Evolutionary conservation across 2,797 vertebrate genomes (phyloP), one percentile per base, ranked within the genome.

Genomic region (Paguma larvata): DNA sequence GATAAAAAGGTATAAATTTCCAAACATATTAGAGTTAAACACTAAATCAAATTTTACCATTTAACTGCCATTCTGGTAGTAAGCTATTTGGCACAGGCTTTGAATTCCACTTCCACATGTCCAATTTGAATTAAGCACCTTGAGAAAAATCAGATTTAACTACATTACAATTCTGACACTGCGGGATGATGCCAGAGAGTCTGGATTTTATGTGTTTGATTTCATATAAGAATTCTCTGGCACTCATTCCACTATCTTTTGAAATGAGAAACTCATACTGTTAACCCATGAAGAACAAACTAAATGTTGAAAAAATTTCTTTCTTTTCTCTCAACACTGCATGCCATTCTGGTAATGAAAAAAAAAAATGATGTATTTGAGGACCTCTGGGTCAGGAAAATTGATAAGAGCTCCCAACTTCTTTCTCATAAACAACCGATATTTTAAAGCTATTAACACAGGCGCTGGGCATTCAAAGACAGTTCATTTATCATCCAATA

Each of bases 401-500:
- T 87, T 89, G 41, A 83, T 93, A 96, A 97, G 88, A 92, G 75
- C 75, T 59, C 87, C 68, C 94, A 97, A 96, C 92, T 92, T 68
- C 85, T 97, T 97, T 97, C 44, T 78, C 75, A 97, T 87, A 95
- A 95, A 98, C 97, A 97, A 97, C 63, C 18, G 19, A 79, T 65
- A 83, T 96, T 95, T 98, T 96, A 96, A 98, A 89, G 94, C 95
- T 95, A 89, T 98, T 97, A 97, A 88, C 94, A 87, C 82, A 92
- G 46, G n/a, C 67, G 21, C 88, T 82, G 95, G 75, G 84, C 89
- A 96, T 98, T 83, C 88, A 83, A 82, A 51, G 84, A 97, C 51
- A 90, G 87, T 94, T 97, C 94, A 98, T 98, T 98, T 96, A 91
- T 98, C 96, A 98, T 59, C 68, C 30, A 88, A 18, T 75, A 90